phyloP scores from a whole-genome alignment of 1,140 invertebrate species.

The Leguminivora glycinivorella region DNA sequence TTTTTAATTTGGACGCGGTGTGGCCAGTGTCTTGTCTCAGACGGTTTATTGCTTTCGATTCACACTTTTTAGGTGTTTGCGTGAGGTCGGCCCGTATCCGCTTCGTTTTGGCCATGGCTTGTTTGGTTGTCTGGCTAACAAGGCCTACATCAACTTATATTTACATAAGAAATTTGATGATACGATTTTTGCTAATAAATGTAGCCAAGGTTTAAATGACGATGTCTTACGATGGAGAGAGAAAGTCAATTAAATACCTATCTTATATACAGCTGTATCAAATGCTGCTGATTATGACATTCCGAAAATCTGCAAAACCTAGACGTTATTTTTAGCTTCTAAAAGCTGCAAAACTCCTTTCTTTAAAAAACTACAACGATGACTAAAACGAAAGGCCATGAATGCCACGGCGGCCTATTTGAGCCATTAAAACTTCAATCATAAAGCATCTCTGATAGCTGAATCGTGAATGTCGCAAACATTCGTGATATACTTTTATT shows the following conservation, averaged over 20 bases:
- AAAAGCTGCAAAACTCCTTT: no score
- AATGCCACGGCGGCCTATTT: neutral
- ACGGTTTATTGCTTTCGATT: constrained; percentile 75
- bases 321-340: no score
- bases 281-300: no score
- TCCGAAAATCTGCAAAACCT: no score
- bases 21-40: constrained; percentile 54
- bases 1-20: constrained; percentile 35
- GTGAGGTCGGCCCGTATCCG: constrained; percentile 70
- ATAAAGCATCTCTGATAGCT: neutral
- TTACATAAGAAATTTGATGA: neutral
- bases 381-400: neutral
- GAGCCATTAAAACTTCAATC: neutral
- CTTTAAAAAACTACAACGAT: neutral
- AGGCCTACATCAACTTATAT: neutral
- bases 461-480: neutral
- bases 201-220: neutral
- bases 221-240: no score
- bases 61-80: constrained; percentile 71
- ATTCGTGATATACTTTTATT: constrained; percentile 7
- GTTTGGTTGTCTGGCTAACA: neutral
- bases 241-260: no score
- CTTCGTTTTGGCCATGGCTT: constrained; percentile 40
- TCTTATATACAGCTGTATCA: no score
- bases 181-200: neutral